Percentiles rank a stretch among this genome's conserved stretches.
Conservation (phyloP, 2,888 invertebrate genomes). For the Cosmia pyralina region DNA sequence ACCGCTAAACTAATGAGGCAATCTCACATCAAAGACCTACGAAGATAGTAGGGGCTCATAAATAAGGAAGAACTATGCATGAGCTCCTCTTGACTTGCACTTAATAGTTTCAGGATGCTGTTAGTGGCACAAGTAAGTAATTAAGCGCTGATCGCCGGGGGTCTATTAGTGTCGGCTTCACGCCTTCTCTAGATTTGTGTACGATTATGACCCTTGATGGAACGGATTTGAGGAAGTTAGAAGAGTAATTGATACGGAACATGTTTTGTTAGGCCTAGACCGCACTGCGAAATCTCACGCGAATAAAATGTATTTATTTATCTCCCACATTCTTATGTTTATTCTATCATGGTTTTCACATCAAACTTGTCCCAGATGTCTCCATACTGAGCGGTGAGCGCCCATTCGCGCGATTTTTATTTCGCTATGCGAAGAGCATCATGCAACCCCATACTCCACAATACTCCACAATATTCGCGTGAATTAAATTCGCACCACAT, state of each 20-base stretch:
- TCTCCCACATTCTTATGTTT: no score
- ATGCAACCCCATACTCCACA: no score
- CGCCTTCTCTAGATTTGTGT: constrained; percentile 30
- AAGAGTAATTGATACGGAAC: background rate
- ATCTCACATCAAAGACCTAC: background rate
- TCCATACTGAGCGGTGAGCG: no score
- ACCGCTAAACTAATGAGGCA: background rate
- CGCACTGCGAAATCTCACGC: no score
- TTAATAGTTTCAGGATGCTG: constrained; percentile 61
- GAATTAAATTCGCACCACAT: no score
- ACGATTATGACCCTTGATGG: constrained; percentile 26
- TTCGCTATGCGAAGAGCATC: no score
- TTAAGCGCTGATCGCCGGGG: constrained; percentile 57
- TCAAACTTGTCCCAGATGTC: no score
- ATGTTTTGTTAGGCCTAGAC: background rate
- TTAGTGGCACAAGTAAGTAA: constrained; percentile 48
- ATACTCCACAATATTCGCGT: no score
- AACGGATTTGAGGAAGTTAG: constrained; percentile 15
- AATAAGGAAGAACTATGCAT: constrained; percentile 60
- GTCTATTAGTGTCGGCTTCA: constrained; percentile 53
- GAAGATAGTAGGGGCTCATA: constrained; percentile 41
- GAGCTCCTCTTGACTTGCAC: constrained; percentile 35
- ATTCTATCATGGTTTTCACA: no score
- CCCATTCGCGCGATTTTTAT: no score
- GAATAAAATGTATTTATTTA: no score